These are phyloP conservation scores for Thunnus thynnus DNA, from an alignment of 2,113 vertebrate genomes.

Conservation along the genomic window DNA sequence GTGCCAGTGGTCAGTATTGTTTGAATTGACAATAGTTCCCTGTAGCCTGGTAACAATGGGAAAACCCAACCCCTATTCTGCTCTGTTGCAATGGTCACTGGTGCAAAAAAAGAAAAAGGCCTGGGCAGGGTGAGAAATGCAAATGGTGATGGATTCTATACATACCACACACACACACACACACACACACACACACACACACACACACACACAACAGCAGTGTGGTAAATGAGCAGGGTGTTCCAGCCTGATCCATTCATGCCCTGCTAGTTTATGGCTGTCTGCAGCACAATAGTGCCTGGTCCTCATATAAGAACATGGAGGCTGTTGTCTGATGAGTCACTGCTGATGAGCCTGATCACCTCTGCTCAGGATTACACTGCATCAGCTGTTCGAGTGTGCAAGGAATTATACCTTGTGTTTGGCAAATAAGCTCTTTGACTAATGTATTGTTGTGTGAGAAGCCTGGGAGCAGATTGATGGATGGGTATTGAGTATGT, in stretches of 20 bases:
- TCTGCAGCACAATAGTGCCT: constrained; percentile 52
- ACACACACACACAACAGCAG: constrained; percentile 39
- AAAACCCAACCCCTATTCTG: constrained; percentile 74
- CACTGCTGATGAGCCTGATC: constrained; percentile 53
- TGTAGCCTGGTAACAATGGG: constrained; percentile 78
- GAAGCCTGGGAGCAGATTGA: background rate
- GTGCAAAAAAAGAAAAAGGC: constrained; percentile 45
- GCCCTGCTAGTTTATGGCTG: constrained; percentile 57
- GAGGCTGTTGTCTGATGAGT: constrained; percentile 55
- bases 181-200: constrained; percentile 38
- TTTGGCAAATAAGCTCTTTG: constrained; percentile 33
- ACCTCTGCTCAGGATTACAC: constrained; percentile 46
- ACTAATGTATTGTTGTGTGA: constrained; percentile 3
- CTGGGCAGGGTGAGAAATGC: constrained; percentile 64
- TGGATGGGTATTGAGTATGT: background rate
- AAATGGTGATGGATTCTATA: constrained; percentile 79
- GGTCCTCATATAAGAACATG: constrained; percentile 36
- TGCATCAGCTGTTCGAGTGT: constrained; percentile 41
- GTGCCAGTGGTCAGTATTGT: constrained; percentile 83
- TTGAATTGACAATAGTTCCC: constrained; percentile 80
- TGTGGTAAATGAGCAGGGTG: constrained; percentile 57
- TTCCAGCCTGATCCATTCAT: constrained; percentile 60
- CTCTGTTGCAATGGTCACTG: constrained; percentile 57
- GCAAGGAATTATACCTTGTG: constrained; percentile 29
- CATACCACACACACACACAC: constrained; percentile 50